phyloP scores from a whole-genome alignment of 1,140 invertebrate species.

The Aporrectodea caliginosa region DNA sequence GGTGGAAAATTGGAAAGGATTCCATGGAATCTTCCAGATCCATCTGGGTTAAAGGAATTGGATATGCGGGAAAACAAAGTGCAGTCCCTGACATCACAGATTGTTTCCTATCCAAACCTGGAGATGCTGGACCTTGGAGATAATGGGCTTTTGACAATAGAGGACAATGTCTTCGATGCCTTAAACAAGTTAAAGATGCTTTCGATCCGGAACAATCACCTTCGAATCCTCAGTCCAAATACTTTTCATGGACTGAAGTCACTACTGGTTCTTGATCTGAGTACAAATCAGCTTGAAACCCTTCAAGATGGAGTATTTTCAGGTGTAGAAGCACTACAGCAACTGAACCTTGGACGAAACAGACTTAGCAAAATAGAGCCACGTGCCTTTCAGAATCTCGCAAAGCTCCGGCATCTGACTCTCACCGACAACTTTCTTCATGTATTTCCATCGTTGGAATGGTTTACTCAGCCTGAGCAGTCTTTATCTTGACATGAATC shows the following conservation, averaged over 20 bases:
- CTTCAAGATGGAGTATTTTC: neutral
- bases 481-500: neutral
- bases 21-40: neutral
- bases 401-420: neutral
- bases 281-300: neutral
- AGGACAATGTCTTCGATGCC: neutral
- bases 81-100: neutral
- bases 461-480: neutral
- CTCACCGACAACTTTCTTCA: neutral
- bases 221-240: neutral
- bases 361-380: neutral
- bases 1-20: neutral
- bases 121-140: neutral
- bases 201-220: neutral
- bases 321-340: neutral
- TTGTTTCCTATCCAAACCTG: neutral
- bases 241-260: neutral
- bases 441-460: neutral
- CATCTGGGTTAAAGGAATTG: neutral
- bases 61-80: neutral
- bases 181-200: neutral
- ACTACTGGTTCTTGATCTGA: neutral
- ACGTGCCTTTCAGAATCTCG: neutral
- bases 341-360: neutral
- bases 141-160: neutral